Evolutionary conservation across 2,888 invertebrate genomes (phyloP), one percentile per base, ranked within the genome.

Genomic region (Mesorhabditis sp.): DNA sequence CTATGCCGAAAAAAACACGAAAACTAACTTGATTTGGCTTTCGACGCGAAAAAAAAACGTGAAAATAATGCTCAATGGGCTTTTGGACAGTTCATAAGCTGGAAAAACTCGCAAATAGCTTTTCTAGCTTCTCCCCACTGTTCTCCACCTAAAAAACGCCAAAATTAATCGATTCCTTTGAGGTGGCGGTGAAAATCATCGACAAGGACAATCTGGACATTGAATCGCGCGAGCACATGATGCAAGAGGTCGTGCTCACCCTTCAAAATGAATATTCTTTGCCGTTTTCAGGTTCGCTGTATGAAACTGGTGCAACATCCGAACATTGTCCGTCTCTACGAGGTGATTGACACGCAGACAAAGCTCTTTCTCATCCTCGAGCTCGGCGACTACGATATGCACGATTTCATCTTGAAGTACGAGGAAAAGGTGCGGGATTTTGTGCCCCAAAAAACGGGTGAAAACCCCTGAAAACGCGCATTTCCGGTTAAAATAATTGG

Each of bases 241-340:
- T 95, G 88, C 94, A 95, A 89, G 87, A 87, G 78, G 89, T 89
- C 13, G 7, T 66, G 7, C 4, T 5, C 13, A 66, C 41, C 3
- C 15, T n/a, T 15, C 4, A 15, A 43, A 61, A 10, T 50, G 58
- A 50, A 13, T 50, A 68, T 44, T n/a, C 43, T 66, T 65, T 10
- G 4, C 5, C 10, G 28, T 28, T 67, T 67, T 45, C 72, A 93
- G 91, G 89, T 93, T 75, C 90, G 95, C 77, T 97, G 96, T 87
- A 97, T 97, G 96, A 97, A 97, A 88, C 89, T 98, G 82, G 97
- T 99, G 65, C 97, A 98, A 87, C 98, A 98, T 89, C 96, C 97
- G 45, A 95, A 98, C 89, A 96, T 98, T 62, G 97, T 98, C 65
- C 90, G 96, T 70, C 89, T 98, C 67, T 98, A 99, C 88, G 96